Evolutionary conservation across 2,888 invertebrate species (phyloP), one percentile per base, ranked within the genome.

Genomic region (Notodonta ziczac): DNA sequence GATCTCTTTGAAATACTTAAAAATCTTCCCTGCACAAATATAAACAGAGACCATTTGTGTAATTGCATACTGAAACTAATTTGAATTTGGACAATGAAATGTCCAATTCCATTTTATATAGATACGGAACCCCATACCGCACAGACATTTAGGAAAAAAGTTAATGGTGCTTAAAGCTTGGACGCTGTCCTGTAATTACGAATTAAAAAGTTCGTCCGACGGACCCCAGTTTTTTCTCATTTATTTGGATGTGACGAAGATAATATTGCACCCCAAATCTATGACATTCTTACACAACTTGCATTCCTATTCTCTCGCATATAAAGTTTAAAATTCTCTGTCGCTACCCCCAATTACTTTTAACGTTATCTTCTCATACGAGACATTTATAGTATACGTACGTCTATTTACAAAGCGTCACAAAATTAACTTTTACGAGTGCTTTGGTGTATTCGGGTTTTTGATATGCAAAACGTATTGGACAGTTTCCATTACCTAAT

Each of bases 171-270:
- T 87, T 90, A 89, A 89, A 92, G 91, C 90, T 86, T 84, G 91
- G 90, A 87, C 92, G 82, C 81, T 89, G 91, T 90, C 91, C 92
- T 93, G 89, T 93, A 93, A 93, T 93, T 93, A 93, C 92, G 81
- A 92, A 93, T 93, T 93, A 92, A 93, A 93, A 93, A 93, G 84
- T 93, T 92, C 85, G 89, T 86, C 89, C 84, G 82, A 78, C 78
- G 88, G 88, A 87, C 88, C 88, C 88, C 85, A 80, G 80, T 91
- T 93, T 93, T 93, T 93, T 92, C 89, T 87, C 91, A 87, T 92
- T 91, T 91, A 91, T 92, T 90, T 84, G 90, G 81, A 87, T 85
- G 89, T 76, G 81, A 82, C 85, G 86, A 86, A 90, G 91, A 92
- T 93, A 91, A 91, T 90, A 88, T 89, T 88, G 85, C 89, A 82